A percentile compares a stretch with the other conserved stretches of the same genome.
Evolutionary conservation across 2,888 invertebrate species (phyloP).

Genomic region (Tipula lateralis): DNA sequence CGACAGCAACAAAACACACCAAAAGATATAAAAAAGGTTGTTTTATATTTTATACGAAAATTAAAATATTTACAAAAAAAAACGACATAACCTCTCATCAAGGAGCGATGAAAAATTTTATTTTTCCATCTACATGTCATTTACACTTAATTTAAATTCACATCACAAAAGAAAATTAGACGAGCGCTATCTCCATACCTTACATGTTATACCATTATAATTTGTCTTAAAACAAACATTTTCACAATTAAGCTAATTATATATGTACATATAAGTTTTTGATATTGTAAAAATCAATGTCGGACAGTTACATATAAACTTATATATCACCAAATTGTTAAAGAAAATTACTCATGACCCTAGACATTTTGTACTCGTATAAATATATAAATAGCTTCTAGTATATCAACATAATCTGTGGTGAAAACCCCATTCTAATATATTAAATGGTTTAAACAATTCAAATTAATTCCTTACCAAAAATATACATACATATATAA

Average conservation of each 20-base stretch:
- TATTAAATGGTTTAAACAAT: slow-evolving; percentile 11
- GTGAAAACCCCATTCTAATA: background rate
- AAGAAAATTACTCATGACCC: background rate
- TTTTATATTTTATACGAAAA: slow-evolving; percentile 1
- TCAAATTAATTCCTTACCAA: slow-evolving; percentile 15
- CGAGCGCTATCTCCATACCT: background rate
- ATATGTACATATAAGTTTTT: background rate
- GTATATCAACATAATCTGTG: background rate
- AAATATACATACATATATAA: background rate
- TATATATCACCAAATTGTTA: background rate
- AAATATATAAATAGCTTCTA: background rate
- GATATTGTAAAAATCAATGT: background rate
- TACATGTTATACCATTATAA: background rate
- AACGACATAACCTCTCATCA: background rate
- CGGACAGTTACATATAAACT: background rate
- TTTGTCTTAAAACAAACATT: background rate
- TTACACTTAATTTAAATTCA: slow-evolving; percentile 50
- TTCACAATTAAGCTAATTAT: background rate
- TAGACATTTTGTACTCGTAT: background rate
- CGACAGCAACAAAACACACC: background rate
- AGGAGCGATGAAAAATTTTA: background rate
- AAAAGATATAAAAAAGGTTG: background rate
- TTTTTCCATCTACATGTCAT: slow-evolving; percentile 40
- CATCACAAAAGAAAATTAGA: slow-evolving; percentile 41
- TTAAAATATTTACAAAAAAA: slow-evolving; percentile 13